Conservation (phyloP, 2,113 vertebrate genomes). For the Chelonoidis abingdonii region DNA sequence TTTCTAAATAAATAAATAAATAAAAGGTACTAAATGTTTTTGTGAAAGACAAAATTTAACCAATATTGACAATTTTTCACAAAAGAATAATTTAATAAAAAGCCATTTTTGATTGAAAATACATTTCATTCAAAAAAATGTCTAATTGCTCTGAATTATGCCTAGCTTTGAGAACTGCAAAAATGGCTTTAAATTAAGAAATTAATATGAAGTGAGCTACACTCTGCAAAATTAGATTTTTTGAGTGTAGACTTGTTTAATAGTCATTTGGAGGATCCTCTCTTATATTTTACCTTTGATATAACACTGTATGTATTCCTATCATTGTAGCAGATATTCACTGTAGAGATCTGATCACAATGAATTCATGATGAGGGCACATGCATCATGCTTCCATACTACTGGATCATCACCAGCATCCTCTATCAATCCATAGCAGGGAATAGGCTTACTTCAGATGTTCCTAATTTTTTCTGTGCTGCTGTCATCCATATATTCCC, state of each 20-base stretch:
- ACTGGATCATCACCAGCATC: background rate
- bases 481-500: background rate
- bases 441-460: background rate
- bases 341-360: background rate
- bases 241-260: accelerated
- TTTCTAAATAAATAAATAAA: too few relatives aligned
- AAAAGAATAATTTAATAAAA: background rate
- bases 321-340: background rate
- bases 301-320: background rate
- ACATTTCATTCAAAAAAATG: background rate
- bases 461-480: conserved; percentile 11
- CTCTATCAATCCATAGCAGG: conserved; percentile 10
- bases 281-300: background rate
- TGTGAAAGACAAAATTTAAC: too few relatives aligned
- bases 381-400: background rate
- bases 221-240: accelerated
- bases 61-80: background rate
- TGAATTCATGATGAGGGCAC: background rate
- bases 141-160: background rate
- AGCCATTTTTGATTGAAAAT: background rate
- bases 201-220: background rate
- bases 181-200: background rate
- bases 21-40: too few relatives aligned
- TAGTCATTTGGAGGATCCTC: background rate
- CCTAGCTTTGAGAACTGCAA: background rate